A percentile compares a stretch with the other conserved stretches of the same genome.
Evolutionary conservation across 92 coral and sea anemone genomes (phyloP).

Genomic region (Paramuricea clavata): DNA sequence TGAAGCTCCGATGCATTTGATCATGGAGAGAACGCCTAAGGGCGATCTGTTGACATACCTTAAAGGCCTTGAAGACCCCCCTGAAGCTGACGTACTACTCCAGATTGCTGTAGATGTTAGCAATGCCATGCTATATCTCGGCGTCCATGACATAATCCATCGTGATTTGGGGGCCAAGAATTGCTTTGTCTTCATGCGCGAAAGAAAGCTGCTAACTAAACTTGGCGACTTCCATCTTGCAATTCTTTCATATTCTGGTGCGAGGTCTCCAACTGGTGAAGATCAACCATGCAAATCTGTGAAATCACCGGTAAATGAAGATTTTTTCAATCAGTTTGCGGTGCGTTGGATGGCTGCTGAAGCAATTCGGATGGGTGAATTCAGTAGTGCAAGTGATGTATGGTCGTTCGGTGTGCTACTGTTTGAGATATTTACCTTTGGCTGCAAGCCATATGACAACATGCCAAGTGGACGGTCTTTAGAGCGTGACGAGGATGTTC

Average conservation of each 20-base stretch:
- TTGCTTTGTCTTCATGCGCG: no score
- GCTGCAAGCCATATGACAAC: slow-evolving; percentile 1
- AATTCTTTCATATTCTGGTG: not conserved
- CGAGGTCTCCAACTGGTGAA: no score
- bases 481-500: slow-evolving; percentile 6
- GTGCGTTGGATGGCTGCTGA: slow-evolving; percentile 42
- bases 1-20: slow-evolving; percentile 1
- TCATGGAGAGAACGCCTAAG: no score
- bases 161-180: slow-evolving; percentile 10
- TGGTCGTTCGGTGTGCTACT: slow-evolving; percentile 38
- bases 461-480: slow-evolving; percentile 36
- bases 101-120: not conserved
- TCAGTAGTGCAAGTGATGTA: slow-evolving; percentile 12
- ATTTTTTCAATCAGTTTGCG: not conserved
- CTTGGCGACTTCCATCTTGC: slow-evolving; percentile 30
- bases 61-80: no score
- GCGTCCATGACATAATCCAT: not conserved
- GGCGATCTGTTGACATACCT: slow-evolving; percentile 22
- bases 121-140: slow-evolving; percentile 13
- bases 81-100: not conserved
- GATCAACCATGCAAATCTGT: no score
- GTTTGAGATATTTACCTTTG: no score
- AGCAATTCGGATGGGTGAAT: slow-evolving; percentile 8
- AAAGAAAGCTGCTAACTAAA: not conserved
- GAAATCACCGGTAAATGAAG: no score